Evolutionary conservation across 2,888 invertebrate species (phyloP).

Genomic region (Conus canariensis): DNA sequence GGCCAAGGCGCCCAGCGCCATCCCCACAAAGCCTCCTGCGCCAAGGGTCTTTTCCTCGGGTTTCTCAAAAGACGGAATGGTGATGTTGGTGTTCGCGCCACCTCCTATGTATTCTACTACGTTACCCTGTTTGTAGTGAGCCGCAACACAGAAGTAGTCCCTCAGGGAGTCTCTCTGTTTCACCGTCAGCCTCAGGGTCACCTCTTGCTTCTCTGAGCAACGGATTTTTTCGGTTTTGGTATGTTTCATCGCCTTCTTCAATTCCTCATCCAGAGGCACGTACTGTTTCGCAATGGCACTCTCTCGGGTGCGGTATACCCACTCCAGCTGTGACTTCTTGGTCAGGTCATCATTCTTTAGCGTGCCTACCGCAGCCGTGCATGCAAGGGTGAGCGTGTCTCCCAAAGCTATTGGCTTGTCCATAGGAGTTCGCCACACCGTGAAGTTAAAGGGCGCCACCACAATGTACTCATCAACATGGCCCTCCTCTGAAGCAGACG

Average conservation of each 20-base stretch:
- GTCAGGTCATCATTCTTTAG: background rate
- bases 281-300: background rate
- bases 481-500: background rate
- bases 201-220: background rate
- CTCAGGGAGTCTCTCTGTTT: background rate
- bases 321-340: background rate
- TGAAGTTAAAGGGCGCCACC: background rate
- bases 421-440: background rate
- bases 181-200: background rate
- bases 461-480: background rate
- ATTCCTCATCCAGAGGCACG: background rate
- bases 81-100: background rate
- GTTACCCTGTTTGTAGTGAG: background rate
- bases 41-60: background rate
- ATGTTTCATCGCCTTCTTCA: background rate
- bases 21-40: slow-evolving; percentile 4
- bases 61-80: slow-evolving; percentile 12
- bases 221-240: too few relatives aligned
- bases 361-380: slow-evolving; percentile 7
- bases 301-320: slow-evolving; percentile 18
- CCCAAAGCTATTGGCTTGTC: background rate
- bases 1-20: background rate
- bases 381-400: background rate
- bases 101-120: background rate
- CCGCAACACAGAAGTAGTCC: slow-evolving; percentile 16